These are phyloP conservation scores for Mesodorylaimus sp. DNA, from an alignment of 2,888 invertebrate species.

Conservation along the genomic window DNA sequence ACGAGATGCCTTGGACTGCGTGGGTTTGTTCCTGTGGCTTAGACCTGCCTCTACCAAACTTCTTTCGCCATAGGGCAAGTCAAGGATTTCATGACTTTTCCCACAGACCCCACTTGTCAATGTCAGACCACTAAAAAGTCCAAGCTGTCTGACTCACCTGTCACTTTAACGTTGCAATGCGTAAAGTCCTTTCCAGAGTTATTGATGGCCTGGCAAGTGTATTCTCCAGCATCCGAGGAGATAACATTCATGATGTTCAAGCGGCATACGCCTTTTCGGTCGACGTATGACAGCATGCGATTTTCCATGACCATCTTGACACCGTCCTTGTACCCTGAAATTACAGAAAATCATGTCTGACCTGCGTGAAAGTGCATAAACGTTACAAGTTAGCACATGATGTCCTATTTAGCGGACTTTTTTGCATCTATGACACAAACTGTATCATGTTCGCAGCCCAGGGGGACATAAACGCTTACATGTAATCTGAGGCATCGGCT, in stretches of 20 bases:
- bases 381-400: too few species aligned
- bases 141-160: conserved; percentile 12
- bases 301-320: conserved; percentile 23
- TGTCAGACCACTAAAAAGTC: too few species aligned
- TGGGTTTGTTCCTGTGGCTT: too few species aligned
- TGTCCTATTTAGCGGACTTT: too few species aligned
- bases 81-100: too few species aligned
- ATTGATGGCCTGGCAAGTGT: conserved; percentile 25
- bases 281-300: conserved; percentile 25
- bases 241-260: conserved; percentile 23
- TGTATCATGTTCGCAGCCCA: background rate
- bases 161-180: conserved; percentile 21
- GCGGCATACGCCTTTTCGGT: conserved; percentile 21
- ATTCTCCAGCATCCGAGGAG: conserved; percentile 24
- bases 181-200: conserved; percentile 24
- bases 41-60: too few species aligned
- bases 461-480: conserved; percentile 14
- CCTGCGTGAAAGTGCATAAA: too few species aligned
- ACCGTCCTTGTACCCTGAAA: conserved; percentile 23
- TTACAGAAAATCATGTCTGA: background rate
- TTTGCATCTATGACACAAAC: background rate
- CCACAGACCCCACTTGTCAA: background rate
- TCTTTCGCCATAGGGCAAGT: too few species aligned
- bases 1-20: too few species aligned
- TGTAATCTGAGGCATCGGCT: conserved; percentile 14